Conservation (phyloP, 2,113 vertebrate species). For the Bothrops jararaca region DNA sequence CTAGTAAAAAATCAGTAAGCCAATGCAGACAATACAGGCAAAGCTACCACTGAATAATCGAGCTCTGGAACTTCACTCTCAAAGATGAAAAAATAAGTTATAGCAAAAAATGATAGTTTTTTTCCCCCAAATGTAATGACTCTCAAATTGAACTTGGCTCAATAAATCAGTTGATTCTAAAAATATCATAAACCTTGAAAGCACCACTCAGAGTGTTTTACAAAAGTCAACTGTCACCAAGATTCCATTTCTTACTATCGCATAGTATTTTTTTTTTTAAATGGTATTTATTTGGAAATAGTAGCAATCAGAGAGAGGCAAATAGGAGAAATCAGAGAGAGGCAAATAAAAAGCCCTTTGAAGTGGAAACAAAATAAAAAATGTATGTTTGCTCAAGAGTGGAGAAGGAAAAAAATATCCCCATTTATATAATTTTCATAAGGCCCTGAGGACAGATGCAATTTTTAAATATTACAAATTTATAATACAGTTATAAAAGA, state of each 20-base stretch:
- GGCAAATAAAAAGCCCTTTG: conserved; percentile 37
- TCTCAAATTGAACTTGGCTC: conserved; percentile 36
- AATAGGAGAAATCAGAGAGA: conserved; percentile 52
- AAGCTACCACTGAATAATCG: conserved; percentile 11
- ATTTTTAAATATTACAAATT: conserved; percentile 60
- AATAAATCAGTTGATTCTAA: conserved; percentile 43
- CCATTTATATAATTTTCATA: conserved; percentile 55
- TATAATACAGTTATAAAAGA: conserved; percentile 48
- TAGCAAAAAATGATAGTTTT: conserved; percentile 19
- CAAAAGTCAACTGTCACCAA: conserved; percentile 54
- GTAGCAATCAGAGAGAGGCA: conserved; percentile 43
- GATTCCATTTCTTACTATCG: conserved; percentile 50
- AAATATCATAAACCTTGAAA: conserved; percentile 46
- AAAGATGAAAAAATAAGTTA: conserved; percentile 40
- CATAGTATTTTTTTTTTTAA: conserved; percentile 56
- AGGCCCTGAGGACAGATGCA: conserved; percentile 38
- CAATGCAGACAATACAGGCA: background rate
- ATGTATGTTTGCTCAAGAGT: background rate
- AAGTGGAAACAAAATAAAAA: conserved; percentile 40
- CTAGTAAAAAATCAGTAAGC: background rate
- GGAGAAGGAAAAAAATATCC: conserved; percentile 34
- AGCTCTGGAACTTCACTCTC: conserved; percentile 6
- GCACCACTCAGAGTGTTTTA: conserved; percentile 30
- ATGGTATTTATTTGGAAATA: conserved; percentile 49
- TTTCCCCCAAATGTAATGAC: background rate